These are phyloP conservation scores for Okapia johnstoni DNA, from an alignment of 2,113 vertebrate genomes.

Conservation along the genomic window DNA sequence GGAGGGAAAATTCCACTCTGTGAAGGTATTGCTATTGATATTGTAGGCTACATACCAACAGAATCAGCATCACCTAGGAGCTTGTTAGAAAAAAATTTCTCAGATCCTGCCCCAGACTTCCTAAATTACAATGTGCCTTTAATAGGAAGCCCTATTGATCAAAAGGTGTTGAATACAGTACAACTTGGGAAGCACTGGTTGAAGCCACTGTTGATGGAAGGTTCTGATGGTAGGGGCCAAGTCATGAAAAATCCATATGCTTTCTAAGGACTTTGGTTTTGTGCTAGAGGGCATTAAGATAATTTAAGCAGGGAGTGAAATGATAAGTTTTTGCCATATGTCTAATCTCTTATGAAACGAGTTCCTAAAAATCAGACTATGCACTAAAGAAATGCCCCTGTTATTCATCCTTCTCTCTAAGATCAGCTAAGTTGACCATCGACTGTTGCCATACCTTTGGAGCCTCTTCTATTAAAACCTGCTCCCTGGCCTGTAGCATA, in stretches of 20 bases:
- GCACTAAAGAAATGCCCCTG: background rate
- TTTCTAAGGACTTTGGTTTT: background rate
- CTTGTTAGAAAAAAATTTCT: background rate
- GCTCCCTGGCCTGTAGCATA: background rate
- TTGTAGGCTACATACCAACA: background rate
- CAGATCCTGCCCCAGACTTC: background rate
- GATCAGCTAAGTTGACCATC: background rate
- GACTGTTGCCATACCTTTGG: accelerated
- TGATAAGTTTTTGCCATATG: background rate
- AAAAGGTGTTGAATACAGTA: background rate
- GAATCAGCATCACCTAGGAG: background rate
- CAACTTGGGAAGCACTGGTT: background rate
- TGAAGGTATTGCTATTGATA: background rate
- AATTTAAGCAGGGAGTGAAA: background rate
- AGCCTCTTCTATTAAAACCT: background rate
- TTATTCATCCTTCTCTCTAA: background rate
- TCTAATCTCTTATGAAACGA: background rate
- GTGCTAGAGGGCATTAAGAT: background rate
- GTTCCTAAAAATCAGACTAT: background rate
- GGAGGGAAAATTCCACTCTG: background rate
- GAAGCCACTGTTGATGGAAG: background rate
- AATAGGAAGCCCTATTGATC: background rate
- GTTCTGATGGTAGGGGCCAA: background rate
- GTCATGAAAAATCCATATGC: background rate
- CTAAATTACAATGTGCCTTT: background rate